These are phyloP conservation scores for Pomacea canaliculata DNA, from an alignment of 2,888 invertebrate species.

Conservation along the genomic window DNA sequence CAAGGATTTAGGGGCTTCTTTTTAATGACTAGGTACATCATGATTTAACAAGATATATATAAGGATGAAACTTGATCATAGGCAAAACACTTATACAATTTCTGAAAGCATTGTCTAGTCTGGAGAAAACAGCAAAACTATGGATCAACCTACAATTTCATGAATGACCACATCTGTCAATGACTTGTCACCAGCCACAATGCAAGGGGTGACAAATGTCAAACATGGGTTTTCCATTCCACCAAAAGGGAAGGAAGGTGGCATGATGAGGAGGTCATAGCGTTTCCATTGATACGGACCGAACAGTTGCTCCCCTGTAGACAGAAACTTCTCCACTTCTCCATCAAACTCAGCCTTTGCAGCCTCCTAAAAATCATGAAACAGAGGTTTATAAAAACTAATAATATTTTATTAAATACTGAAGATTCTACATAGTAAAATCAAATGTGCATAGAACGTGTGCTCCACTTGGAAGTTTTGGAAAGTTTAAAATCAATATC, in stretches of 20 bases:
- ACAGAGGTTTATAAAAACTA: background rate
- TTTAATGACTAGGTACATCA: too few species aligned
- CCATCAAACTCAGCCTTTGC: slow-evolving; percentile 45
- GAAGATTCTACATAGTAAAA: too few species aligned
- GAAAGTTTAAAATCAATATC: too few species aligned
- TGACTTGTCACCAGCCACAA: slow-evolving; percentile 84
- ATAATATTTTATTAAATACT: background rate
- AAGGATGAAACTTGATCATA: too few species aligned
- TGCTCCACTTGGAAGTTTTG: too few species aligned
- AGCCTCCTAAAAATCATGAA: slow-evolving; percentile 31
- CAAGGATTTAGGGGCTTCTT: too few species aligned
- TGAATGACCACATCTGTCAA: slow-evolving; percentile 89
- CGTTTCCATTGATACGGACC: slow-evolving; percentile 89
- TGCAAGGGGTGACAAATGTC: slow-evolving; percentile 90
- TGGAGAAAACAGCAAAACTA: too few species aligned
- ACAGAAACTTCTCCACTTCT: slow-evolving; percentile 81
- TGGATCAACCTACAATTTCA: slow-evolving; percentile 85
- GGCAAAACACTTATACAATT: too few species aligned
- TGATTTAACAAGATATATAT: too few species aligned
- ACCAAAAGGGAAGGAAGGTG: slow-evolving; percentile 91
- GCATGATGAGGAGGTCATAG: slow-evolving; percentile 87
- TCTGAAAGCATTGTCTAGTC: too few species aligned
- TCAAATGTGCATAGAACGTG: background rate
- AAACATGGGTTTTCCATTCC: slow-evolving; percentile 97
- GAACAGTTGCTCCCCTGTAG: slow-evolving; percentile 83